Evolutionary conservation across 2,113 vertebrate genomes (phyloP), one percentile per base, ranked within the genome.

Genomic region (Bos javanicus): DNA sequence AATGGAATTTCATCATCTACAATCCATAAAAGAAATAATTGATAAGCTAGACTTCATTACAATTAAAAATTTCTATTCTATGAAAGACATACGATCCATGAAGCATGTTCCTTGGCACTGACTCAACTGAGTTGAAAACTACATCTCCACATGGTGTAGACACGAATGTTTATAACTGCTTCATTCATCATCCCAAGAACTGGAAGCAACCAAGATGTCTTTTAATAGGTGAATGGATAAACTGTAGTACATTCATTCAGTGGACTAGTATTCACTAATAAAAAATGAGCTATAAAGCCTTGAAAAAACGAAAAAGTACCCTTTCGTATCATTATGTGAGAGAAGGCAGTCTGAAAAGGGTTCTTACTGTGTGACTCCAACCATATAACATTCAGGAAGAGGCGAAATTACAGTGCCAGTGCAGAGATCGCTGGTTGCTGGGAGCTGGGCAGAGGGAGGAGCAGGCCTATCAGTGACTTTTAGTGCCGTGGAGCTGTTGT

Each of bases 381-480:
- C 11, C 13, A 2, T 16, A 0, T 8, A 36, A 16, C 62, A 8
- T 74, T n/a, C 46, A n/a, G 14, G 26, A 71, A 16, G n/a, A 88
- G 52, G 21, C 17, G 3, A 12, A n/a, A 30, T 11, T 4, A 6
- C 4, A 4, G 46, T 13, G 26, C 9, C 3, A 23, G 9, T 13
- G 6, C 46, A 9, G 3, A 54, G 21, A 19, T 2, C 52, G 16
- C 14, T 3, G 21, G 26, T 33, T 16, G 28, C 28, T 48, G 2
- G 23, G 57, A 5, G 2, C n/a, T 7, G 19, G 21, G 12, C 11
- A 36, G 43, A 10, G 12, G 36, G 2, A 52, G 33, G 39, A 2
- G 1, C 0, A 9, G 19, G 12, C 6, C 6, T 33, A 0, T 5
- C 39, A 6, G 28, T 2, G 43, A 11, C 26, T 17, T 28, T 60